Evolutionary conservation across 2,113 vertebrate species (phyloP).

Genomic region (Heterocephalus glaber): DNA sequence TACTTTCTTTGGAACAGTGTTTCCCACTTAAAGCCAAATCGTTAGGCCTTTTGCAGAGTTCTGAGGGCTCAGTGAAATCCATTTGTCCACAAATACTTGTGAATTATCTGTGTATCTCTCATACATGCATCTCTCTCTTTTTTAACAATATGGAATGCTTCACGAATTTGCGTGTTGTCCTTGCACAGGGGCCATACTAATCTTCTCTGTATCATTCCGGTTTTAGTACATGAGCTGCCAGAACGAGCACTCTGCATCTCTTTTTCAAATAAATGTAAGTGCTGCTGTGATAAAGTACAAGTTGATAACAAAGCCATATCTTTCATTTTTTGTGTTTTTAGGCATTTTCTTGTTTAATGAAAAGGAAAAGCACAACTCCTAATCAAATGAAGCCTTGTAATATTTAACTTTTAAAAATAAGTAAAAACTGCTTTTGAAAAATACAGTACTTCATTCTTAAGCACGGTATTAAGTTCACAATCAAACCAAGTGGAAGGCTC

Average conservation of each 20-base stretch:
- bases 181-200: no score
- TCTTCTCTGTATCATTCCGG: no score
- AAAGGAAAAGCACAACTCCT: not conserved
- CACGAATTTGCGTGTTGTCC: no score
- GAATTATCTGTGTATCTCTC: not conserved
- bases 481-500: not conserved
- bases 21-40: not conserved
- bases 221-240: no score
- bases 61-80: not conserved
- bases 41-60: not conserved
- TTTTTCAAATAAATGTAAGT: not conserved
- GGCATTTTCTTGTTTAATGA: not conserved
- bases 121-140: not conserved
- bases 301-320: not conserved
- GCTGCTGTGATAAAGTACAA: not conserved
- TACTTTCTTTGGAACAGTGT: not conserved
- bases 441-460: not conserved
- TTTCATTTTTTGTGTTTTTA: not conserved
- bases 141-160: no score
- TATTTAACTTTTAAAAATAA: constrained; percentile 5
- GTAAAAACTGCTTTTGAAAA: not conserved
- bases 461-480: not conserved
- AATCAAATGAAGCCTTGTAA: not conserved
- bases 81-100: not conserved
- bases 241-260: not conserved